Evolutionary conservation across 2,888 invertebrate genomes (phyloP).

Genomic region (Phanerotoma sp.): DNA sequence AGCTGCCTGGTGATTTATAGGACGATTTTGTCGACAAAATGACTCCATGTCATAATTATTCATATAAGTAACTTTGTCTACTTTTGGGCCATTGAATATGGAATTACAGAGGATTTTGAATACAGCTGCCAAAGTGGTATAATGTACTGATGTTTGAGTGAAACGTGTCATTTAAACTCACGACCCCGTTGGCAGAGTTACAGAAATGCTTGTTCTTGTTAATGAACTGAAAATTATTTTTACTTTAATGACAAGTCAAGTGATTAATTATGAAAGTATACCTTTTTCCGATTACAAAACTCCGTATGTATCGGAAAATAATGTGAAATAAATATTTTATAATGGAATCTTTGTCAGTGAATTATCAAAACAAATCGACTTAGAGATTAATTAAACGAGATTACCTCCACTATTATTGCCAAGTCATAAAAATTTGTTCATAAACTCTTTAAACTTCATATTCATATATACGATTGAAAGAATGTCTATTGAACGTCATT

Average conservation of each 20-base stretch:
- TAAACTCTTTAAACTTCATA: no score
- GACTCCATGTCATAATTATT: background rate
- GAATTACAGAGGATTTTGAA: background rate
- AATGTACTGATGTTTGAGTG: background rate
- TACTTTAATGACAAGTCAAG: background rate
- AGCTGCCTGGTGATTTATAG: background rate
- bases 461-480: no score
- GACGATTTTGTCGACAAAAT: background rate
- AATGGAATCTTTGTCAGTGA: no score
- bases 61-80: background rate
- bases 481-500: no score
- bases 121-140: conserved; percentile 3
- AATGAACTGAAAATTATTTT: conserved; percentile 16
- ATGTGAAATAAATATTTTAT: no score
- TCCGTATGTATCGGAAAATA: no score
- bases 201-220: conserved; percentile 9
- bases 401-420: no score
- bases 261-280: no score
- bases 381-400: no score
- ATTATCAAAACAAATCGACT: no score
- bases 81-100: background rate
- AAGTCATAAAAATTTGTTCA: no score
- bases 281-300: no score
- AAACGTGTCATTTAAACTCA: conserved; percentile 8
- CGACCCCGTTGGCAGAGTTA: conserved; percentile 19